phyloP scores from a whole-genome alignment of 1,140 invertebrate genomes.

The Coelopa frigida region DNA sequence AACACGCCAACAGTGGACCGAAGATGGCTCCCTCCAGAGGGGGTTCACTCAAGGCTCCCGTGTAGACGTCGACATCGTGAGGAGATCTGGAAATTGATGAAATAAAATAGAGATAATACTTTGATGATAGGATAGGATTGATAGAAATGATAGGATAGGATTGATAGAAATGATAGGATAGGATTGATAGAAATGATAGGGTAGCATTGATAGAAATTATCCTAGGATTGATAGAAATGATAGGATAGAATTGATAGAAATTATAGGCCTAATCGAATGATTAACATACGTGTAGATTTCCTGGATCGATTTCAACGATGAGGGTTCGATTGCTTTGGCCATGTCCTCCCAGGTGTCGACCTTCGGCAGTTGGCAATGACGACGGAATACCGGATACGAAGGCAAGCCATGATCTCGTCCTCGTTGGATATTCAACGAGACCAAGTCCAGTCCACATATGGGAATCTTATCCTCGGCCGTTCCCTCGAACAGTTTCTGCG shows the following conservation, averaged over 20 bases:
- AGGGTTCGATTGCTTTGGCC: conserved; percentile 52
- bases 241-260: too few relatives aligned
- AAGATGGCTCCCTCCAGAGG: conserved; percentile 61
- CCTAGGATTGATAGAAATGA: too few relatives aligned
- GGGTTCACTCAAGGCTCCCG: conserved; percentile 71
- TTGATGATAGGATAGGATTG: neutral
- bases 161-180: too few relatives aligned
- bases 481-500: conserved; percentile 58
- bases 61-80: conserved; percentile 82
- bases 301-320: conserved; percentile 55
- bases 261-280: too few relatives aligned
- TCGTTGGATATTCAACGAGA: conserved; percentile 78
- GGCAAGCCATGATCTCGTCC: conserved; percentile 85
- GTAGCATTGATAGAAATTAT: too few relatives aligned
- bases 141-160: too few relatives aligned
- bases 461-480: conserved; percentile 23
- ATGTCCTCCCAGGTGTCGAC: conserved; percentile 71
- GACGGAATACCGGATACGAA: conserved; percentile 66
- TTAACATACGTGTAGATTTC: conserved; percentile 59
- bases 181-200: too few relatives aligned
- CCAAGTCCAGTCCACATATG: conserved; percentile 70
- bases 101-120: too few relatives aligned
- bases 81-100: conserved; percentile 57
- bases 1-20: conserved; percentile 77
- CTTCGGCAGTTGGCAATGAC: conserved; percentile 63